A percentile compares a stretch with the other conserved stretches of the same genome.
Evolutionary conservation across 2,888 invertebrate genomes (phyloP).

Genomic region (Euplexia lucipara): DNA sequence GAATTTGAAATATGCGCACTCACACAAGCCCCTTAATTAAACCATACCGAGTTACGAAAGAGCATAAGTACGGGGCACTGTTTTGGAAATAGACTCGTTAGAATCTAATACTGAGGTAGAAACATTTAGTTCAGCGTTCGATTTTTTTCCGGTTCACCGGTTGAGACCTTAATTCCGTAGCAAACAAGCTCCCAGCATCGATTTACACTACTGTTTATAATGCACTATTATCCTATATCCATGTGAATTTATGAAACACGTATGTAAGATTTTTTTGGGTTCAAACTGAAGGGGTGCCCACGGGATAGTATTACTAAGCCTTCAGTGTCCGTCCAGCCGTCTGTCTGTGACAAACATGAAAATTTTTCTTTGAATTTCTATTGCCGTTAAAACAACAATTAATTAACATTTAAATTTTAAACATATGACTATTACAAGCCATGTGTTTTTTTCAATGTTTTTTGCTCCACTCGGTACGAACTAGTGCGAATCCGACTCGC

Average conservation of each 20-base stretch:
- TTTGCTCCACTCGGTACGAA: too few relatives aligned
- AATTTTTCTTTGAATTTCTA: too few relatives aligned
- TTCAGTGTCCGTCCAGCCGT: too few relatives aligned
- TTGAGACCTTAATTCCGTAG: background rate
- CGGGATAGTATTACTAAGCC: too few relatives aligned
- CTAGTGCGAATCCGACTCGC: too few relatives aligned
- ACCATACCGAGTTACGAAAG: constrained; percentile 15
- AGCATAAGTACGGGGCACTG: background rate
- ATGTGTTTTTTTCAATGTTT: too few relatives aligned
- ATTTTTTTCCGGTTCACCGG: background rate
- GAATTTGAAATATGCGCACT: constrained; percentile 19
- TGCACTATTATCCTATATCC: background rate
- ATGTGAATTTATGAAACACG: constrained; percentile 6
- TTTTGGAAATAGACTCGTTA: background rate
- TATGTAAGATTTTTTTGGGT: too few relatives aligned
- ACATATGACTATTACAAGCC: too few relatives aligned
- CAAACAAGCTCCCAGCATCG: background rate
- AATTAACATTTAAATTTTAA: too few relatives aligned
- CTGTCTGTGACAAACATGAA: too few relatives aligned
- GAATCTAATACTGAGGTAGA: constrained; percentile 3
- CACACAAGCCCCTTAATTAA: constrained; percentile 22
- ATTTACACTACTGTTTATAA: constrained; percentile 7
- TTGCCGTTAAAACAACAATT: too few relatives aligned
- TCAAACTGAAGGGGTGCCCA: too few relatives aligned
- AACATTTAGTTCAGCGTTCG: constrained; percentile 11